These are phyloP conservation scores for Chydorus sphaericus DNA, from an alignment of 2,888 invertebrate species.

Conservation along the genomic window DNA sequence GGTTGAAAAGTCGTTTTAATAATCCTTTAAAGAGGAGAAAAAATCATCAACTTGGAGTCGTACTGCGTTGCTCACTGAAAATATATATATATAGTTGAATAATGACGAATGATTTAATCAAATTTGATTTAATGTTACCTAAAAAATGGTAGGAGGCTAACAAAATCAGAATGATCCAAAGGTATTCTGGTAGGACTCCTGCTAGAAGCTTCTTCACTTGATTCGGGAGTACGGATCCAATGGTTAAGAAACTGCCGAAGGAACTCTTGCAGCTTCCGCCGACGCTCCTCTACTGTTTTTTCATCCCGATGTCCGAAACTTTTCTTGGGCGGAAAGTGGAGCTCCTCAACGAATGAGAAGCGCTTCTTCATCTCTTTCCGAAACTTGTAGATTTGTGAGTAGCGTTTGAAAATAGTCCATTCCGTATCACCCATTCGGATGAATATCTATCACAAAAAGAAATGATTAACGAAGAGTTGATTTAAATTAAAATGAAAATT, in stretches of 20 bases:
- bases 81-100: too few species aligned
- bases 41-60: too few species aligned
- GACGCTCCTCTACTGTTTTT: constrained; percentile 70
- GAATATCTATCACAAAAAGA: constrained; percentile 47
- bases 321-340: constrained; percentile 91
- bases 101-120: not conserved
- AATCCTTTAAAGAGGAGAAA: too few species aligned
- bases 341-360: constrained; percentile 58
- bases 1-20: too few species aligned
- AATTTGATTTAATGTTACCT: constrained; percentile 37
- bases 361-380: constrained; percentile 71
- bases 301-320: constrained; percentile 80
- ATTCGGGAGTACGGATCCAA: too few species aligned
- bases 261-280: constrained; percentile 72
- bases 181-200: too few species aligned
- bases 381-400: constrained; percentile 77
- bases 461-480: not conserved
- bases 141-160: constrained; percentile 73
- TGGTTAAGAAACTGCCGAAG: constrained; percentile 59
- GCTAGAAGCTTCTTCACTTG: constrained; percentile 54
- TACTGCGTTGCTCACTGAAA: too few species aligned
- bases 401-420: constrained; percentile 91
- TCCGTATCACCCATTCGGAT: constrained; percentile 71
- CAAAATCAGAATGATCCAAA: constrained; percentile 59
- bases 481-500: not conserved